Base-by-base conservation (phyloP, 1,140 invertebrate genomes). In the Pseudomyrmex gracilis region DNA sequence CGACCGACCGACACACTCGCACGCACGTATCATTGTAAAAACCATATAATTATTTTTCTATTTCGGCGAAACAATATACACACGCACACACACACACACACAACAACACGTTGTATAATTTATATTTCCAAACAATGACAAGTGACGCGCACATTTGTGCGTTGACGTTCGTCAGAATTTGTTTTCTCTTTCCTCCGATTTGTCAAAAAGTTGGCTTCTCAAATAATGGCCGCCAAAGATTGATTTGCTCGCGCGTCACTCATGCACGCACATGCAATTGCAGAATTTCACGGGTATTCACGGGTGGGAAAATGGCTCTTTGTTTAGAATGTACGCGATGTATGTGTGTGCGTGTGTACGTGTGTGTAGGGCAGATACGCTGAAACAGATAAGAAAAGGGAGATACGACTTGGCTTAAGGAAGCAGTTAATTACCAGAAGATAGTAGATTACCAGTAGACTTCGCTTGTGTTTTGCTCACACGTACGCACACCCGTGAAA, bases 391-490 rank as follows among this genome's bases (percentile, higher is more conserved):
- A 86, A 85, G 84, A 34, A 34, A 34, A 34, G 73, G 87, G 89
- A 90, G 91, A 92, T 92, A 92, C 89, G 90, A 89, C 89, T 91
- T 85, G 90, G 91, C 90, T 93, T 91, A 91, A 93, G 93, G 93
- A 93, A 93, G 92, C 92, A 91, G 90, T 93, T 93, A 93, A 93
- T 93, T 93, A 93, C 89, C 91, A 85, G 85, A 85, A 93, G 92
- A 93, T 92, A 91, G 89, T 87, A 90, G 88, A 92, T 92, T 92
- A 89, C 89, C 87, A 80, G 85, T 86, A 87, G 87, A 86, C 88
- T 78, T 86, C 84, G 83, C 84, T 87, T 85, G 76, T 85, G 73
- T 66, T 61, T 85, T 63, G 84, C 53, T 84, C 85, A 76, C 58
- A 73, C 68, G 0, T 5, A 34, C 34, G 4, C 34, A 34, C 34